phyloP scores from a whole-genome alignment of 2,888 invertebrate genomes.

The Drosophila nigritarsus region DNA sequence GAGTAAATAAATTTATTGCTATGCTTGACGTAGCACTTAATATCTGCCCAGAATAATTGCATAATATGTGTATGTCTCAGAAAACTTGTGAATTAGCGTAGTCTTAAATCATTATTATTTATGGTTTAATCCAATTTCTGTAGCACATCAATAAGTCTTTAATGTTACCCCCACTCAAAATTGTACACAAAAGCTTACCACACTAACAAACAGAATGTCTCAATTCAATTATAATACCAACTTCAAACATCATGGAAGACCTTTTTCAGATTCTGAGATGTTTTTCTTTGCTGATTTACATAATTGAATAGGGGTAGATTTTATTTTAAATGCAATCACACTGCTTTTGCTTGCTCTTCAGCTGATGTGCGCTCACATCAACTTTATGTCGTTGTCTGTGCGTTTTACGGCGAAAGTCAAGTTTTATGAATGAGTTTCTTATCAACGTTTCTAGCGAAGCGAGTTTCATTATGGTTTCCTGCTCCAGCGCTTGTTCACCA shows the following conservation, averaged over 20 bases:
- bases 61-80: not conserved
- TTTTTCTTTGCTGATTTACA: not conserved
- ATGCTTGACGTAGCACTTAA: not conserved
- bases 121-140: not conserved
- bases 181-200: not conserved
- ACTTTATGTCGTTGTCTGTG: slow-evolving; percentile 3
- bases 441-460: slow-evolving; percentile 47
- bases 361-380: not conserved
- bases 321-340: not conserved
- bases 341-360: not conserved
- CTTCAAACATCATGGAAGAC: not conserved
- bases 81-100: not conserved
- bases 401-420: slow-evolving; percentile 14
- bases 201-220: not conserved
- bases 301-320: slow-evolving; percentile 7
- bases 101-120: not conserved
- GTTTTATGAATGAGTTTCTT: slow-evolving; percentile 69
- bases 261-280: not conserved
- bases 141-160: not conserved
- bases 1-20: not conserved
- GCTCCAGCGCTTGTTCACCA: not conserved
- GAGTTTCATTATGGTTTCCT: slow-evolving; percentile 44
- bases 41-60: not conserved
- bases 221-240: not conserved
- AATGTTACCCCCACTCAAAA: not conserved